Base-by-base conservation (phyloP, 1,140 invertebrate species). In the Palaemon carinicauda region DNA sequence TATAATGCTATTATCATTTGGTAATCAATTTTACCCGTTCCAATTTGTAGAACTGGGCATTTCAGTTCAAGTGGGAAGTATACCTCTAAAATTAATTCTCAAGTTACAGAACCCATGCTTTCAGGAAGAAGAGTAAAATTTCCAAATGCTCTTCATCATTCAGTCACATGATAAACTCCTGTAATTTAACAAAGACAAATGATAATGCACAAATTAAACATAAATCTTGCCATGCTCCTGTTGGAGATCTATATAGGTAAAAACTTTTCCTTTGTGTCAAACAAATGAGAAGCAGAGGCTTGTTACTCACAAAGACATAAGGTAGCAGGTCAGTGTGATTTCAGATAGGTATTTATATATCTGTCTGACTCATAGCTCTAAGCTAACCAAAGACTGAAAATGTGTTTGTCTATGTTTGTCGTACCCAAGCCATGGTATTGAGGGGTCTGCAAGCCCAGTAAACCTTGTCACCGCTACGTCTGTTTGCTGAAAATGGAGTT, bases 311-410 rank as follows among this genome's bases (percentile, higher is more conserved):
- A 80, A 80, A 80, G 53, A 80, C 53, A 80, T 53, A 19, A 80
- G 77, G 77, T 80, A 75, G 52, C 81, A 83, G 53, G 54, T 83
- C 52, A 75, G 29, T 83, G 81, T 83, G 81, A 83, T 60, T 41
- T 56, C 71, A 73, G 81, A 77, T 31, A 83, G 81, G 69, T 73
- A 56, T 19, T 24, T 78, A 21, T 78, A 21, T 71, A 50, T 56
- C 73, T 77, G 81, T 83, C 81, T 83, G 81, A 73, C 71, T 75
- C 71, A 83, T 71, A 85, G 82, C 54, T 65, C 27, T 85, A 79
- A 75, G 75, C 75, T 85, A 85, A 85, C 82, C 82, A 85, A 85
- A 85, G 82, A 75, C 73, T 75, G 29, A 85, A 79, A 79, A 79
- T 85, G 82, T 85, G 77, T 85, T 78, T 85, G 74, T 85, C 60